Percentiles rank a stretch among this genome's conserved stretches.
These are phyloP conservation scores for Eupithecia dodoneata DNA, from an alignment of 2,888 invertebrate genomes.

Conservation along the genomic window DNA sequence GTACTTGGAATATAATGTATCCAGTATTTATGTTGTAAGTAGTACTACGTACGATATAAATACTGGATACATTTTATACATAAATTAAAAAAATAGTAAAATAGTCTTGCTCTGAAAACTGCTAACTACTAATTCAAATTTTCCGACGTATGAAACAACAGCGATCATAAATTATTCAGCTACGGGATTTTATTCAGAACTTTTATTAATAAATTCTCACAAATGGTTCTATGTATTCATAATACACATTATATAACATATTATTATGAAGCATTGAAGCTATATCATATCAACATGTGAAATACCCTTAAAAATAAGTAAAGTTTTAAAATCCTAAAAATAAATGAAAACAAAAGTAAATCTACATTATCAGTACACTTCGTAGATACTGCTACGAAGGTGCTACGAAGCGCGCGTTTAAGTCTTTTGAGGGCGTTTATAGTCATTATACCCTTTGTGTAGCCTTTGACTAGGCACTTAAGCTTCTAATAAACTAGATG, in stretches of 20 bases:
- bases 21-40: too few species aligned
- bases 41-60: not conserved
- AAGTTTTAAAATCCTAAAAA: not conserved
- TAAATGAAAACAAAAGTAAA: not conserved
- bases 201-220: not conserved
- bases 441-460: not conserved
- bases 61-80: not conserved
- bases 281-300: not conserved
- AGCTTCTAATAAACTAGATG: not conserved
- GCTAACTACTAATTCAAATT: not conserved
- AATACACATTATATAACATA: not conserved
- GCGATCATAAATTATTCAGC: not conserved
- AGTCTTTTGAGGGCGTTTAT: conserved; percentile 48
- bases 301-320: not conserved
- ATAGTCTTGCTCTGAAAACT: not conserved
- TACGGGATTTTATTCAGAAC: not conserved
- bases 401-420: conserved; percentile 54
- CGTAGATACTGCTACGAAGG: conserved; percentile 32
- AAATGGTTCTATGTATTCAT: not conserved
- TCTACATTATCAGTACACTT: not conserved
- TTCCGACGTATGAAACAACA: not conserved
- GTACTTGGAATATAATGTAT: too few species aligned
- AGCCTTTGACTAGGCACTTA: not conserved
- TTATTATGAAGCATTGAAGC: not conserved
- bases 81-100: not conserved